Evolutionary conservation across 2,888 invertebrate genomes (phyloP).

Genomic region (Drosophila koepferae): DNA sequence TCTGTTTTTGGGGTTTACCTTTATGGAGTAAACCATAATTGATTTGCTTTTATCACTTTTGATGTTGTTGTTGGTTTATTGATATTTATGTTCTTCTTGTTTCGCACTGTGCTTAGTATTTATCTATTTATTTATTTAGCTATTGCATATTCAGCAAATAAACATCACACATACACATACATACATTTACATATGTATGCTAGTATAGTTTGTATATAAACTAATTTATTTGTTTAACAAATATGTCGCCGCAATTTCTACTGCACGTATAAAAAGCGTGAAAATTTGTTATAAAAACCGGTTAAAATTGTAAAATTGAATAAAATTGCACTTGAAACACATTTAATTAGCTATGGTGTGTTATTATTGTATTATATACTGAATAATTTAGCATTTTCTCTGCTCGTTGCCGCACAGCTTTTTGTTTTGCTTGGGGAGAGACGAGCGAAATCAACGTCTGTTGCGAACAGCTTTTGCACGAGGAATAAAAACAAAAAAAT

Average conservation of each 20-base stretch:
- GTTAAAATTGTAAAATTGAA: conserved; percentile 23
- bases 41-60: conserved; percentile 13
- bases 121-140: conserved; percentile 12
- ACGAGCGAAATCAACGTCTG: conserved; percentile 35
- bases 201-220: conserved; percentile 2
- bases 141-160: conserved; percentile 9
- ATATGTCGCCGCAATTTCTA: conserved; percentile 35
- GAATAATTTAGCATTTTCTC: conserved; percentile 20
- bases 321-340: conserved; percentile 23
- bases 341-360: conserved; percentile 18
- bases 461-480: conserved; percentile 43
- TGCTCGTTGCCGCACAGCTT: conserved; percentile 7
- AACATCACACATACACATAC: background rate
- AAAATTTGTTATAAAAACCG: conserved; percentile 38
- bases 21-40: conserved; percentile 76
- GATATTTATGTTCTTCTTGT: conserved; percentile 1
- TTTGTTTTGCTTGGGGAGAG: conserved; percentile 16
- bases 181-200: background rate
- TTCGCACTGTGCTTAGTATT: conserved; percentile 12
- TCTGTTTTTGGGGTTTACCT: conserved; percentile 57
- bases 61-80: conserved; percentile 4
- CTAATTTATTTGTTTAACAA: conserved; percentile 19
- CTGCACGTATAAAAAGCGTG: conserved; percentile 12
- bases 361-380: conserved; percentile 19
- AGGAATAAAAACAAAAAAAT: conserved; percentile 51